Conservation (phyloP, 2,797 vertebrate genomes). For the Mormyrops attenuatus region DNA sequence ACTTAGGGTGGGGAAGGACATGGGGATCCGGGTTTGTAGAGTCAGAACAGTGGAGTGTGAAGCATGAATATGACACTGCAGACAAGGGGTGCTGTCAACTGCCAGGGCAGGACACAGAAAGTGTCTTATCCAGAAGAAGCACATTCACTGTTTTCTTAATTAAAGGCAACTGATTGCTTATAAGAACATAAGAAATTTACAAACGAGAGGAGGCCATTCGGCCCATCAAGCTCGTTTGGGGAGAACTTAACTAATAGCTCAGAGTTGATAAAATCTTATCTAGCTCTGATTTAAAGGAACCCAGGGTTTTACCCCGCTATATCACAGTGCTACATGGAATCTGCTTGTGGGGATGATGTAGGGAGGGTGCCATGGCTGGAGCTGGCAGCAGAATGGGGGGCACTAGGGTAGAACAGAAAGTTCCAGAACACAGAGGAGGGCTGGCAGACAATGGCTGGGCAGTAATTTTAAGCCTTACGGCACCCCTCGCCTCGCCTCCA, state of each 20-base stretch:
- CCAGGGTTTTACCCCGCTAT: too few relatives aligned
- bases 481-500: not conserved
- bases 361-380: not conserved
- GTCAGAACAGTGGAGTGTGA: not conserved
- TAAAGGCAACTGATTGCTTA: not conserved
- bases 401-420: not conserved
- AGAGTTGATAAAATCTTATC: too few relatives aligned
- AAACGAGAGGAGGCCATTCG: too few relatives aligned
- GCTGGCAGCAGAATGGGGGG: not conserved
- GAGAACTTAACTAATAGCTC: too few relatives aligned
- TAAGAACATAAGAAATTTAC: too few relatives aligned
- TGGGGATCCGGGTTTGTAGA: constrained; percentile 41
- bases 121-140: not conserved
- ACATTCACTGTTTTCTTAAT: not conserved
- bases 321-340: not conserved
- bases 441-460: not conserved
- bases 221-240: too few relatives aligned
- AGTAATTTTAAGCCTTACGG: not conserved
- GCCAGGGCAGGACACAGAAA: not conserved
- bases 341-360: not conserved
- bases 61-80: constrained; percentile 1
- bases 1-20: constrained; percentile 41
- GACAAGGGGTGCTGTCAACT: not conserved
- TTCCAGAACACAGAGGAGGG: not conserved
- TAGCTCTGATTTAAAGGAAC: too few relatives aligned